Percentiles rank a stretch among this genome's conserved stretches.
Conservation (phyloP, 2,113 vertebrate species). For the Cottus gobio region DNA sequence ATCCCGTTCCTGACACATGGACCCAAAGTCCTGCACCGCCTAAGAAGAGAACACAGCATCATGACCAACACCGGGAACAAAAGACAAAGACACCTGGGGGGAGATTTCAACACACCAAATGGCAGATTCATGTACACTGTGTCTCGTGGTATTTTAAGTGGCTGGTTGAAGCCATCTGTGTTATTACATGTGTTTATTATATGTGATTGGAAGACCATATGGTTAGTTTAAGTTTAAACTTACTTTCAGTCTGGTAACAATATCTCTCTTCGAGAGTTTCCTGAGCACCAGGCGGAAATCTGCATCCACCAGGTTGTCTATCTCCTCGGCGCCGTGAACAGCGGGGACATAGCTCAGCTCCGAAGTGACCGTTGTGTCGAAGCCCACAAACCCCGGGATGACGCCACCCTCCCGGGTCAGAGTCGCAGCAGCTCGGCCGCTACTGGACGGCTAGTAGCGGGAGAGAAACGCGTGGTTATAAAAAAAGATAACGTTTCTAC, state of each 20-base stretch:
- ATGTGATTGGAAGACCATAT: background rate
- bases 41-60: slow-evolving; percentile 55
- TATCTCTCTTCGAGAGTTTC: slow-evolving; percentile 95
- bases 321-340: slow-evolving; percentile 94
- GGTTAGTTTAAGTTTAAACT: slow-evolving; percentile 15
- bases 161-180: background rate
- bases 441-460: slow-evolving; percentile 91
- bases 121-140: background rate
- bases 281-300: slow-evolving; percentile 96
- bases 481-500: too few species aligned
- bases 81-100: background rate
- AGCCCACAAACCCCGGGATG: slow-evolving; percentile 95
- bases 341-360: slow-evolving; percentile 96
- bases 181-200: background rate
- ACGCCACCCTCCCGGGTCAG: slow-evolving; percentile 92
- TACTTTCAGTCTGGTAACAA: slow-evolving; percentile 94
- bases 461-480: background rate
- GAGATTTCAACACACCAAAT: background rate
- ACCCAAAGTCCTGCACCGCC: slow-evolving; percentile 97
- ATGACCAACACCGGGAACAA: background rate
- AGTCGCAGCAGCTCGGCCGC: slow-evolving; percentile 93
- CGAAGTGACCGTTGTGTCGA: slow-evolving; percentile 85
- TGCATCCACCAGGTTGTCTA: slow-evolving; percentile 95
- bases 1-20: slow-evolving; percentile 94
- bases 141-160: background rate